Conservation (phyloP, 2,113 vertebrate genomes). For the Onychostoma macrolepis region DNA sequence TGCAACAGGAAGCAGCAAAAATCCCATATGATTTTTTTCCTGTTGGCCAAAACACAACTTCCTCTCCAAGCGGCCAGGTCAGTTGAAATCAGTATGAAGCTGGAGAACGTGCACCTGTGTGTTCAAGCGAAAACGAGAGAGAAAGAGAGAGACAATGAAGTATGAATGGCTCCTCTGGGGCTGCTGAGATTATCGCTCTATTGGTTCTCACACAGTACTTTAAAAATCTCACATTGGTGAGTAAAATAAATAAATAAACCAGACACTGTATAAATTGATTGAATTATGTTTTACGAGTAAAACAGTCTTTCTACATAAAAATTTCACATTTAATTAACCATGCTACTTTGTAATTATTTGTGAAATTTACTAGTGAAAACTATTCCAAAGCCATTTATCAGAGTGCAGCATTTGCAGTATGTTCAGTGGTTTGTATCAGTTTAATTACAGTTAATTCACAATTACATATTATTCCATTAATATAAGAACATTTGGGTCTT, state of each 20-base stretch:
- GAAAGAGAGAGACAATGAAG: conserved; percentile 8
- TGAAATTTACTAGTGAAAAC: neutral
- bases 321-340: neutral
- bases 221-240: conserved; percentile 5
- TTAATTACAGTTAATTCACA: neutral
- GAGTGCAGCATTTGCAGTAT: neutral
- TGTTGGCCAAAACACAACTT: conserved; percentile 53
- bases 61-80: conserved; percentile 44
- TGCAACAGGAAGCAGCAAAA: conserved; percentile 58
- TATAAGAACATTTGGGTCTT: neutral
- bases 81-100: conserved; percentile 52
- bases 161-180: conserved; percentile 21
- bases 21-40: conserved; percentile 57
- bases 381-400: neutral
- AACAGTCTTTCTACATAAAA: neutral
- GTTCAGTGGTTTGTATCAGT: neutral
- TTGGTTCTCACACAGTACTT: conserved; percentile 4
- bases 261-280: neutral
- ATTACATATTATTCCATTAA: neutral
- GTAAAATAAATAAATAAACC: conserved; percentile 8
- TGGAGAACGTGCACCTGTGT: conserved; percentile 19
- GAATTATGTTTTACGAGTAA: too few species aligned
- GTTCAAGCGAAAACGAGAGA: neutral
- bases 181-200: neutral
- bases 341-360: too few species aligned